These are phyloP conservation scores for Ceyx margarethae DNA, from an alignment of 2,113 vertebrate species.

Conservation along the genomic window DNA sequence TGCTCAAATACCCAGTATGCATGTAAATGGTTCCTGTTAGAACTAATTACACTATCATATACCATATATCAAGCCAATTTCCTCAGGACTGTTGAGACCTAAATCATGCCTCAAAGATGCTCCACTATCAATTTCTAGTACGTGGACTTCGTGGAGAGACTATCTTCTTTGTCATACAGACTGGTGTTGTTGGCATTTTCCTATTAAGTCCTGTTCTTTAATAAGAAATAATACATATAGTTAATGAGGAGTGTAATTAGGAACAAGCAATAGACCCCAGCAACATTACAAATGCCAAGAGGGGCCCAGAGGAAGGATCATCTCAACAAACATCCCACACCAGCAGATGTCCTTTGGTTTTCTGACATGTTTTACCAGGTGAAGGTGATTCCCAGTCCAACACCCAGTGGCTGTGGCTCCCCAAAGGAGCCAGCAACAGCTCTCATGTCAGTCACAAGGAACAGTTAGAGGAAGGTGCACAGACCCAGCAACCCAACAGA, in stretches of 20 bases:
- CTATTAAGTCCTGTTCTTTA: not conserved
- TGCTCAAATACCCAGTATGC: not conserved
- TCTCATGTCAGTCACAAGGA: not conserved
- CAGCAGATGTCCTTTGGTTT: not conserved
- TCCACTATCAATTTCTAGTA: not conserved
- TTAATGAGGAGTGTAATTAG: not conserved
- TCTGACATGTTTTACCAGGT: rapidly evolving
- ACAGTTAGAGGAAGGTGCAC: not conserved
- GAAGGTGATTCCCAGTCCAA: not conserved
- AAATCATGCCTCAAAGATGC: not conserved
- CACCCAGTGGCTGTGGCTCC: not conserved
- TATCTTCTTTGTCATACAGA: not conserved
- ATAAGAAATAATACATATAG: not conserved
- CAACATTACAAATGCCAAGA: not conserved
- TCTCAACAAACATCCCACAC: not conserved
- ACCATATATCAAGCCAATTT: not conserved
- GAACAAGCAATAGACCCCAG: not conserved
- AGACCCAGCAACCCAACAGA: not conserved
- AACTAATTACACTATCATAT: not conserved
- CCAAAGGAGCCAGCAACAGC: not conserved
- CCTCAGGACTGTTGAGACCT: not conserved
- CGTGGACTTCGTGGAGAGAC: not conserved
- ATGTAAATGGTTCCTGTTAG: not conserved
- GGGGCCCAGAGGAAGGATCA: not conserved
- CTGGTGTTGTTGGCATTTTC: not conserved